Percentiles rank a stretch among this genome's conserved stretches.
Conservation (phyloP, 2,888 invertebrate species). For the Melipona beecheii region DNA sequence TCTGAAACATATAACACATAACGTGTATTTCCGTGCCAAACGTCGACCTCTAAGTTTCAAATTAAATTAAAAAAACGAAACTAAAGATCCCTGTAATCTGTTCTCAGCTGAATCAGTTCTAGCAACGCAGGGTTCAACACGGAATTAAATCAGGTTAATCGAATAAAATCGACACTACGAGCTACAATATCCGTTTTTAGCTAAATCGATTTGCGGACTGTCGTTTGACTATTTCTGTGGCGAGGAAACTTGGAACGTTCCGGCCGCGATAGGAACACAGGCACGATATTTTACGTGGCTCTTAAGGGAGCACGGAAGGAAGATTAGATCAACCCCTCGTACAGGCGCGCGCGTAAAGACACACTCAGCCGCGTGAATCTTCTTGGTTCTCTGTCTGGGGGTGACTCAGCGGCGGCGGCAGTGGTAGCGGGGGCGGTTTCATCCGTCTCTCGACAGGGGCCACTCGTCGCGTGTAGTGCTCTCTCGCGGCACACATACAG, state of each 20-base stretch:
- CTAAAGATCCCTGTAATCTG: too few species aligned
- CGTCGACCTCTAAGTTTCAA: too few species aligned
- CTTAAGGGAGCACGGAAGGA: neutral
- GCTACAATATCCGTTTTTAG: too few species aligned
- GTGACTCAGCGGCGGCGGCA: conserved; percentile 6
- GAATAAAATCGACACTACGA: too few species aligned
- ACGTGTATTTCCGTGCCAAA: too few species aligned
- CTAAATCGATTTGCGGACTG: too few species aligned
- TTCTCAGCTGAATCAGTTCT: too few species aligned
- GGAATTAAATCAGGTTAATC: too few species aligned
- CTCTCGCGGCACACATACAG: neutral
- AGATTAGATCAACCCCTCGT: conserved; percentile 6
- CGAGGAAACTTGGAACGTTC: neutral
- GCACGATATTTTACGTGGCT: neutral
- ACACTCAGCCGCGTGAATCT: conserved; percentile 7
- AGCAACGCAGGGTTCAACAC: too few species aligned
- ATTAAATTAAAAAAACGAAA: too few species aligned
- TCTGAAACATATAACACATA: too few species aligned
- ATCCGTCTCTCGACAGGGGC: conserved; percentile 2
- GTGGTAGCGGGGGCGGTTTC: neutral
- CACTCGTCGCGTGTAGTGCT: neutral
- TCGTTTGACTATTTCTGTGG: neutral
- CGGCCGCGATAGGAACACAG: too few species aligned
- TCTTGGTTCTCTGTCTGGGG: neutral
- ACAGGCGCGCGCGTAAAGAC: neutral